Percentiles rank a stretch among this genome's conserved stretches.
These are phyloP conservation scores for Heliconius aoede DNA, from an alignment of 2,888 invertebrate species.

Conservation along the genomic window DNA sequence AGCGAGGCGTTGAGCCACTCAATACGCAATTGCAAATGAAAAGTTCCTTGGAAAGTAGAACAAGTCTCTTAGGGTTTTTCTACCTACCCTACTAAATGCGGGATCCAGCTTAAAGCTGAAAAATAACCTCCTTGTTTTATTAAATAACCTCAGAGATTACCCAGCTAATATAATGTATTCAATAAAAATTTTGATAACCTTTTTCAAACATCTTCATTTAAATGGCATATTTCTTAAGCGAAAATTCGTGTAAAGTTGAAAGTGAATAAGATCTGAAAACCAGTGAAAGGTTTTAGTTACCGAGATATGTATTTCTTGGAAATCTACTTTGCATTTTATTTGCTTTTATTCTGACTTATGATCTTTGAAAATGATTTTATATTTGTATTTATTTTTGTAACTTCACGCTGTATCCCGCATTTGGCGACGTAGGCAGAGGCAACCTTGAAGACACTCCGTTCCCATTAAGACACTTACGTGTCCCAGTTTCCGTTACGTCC, in stretches of 20 bases:
- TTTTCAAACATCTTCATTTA: not conserved
- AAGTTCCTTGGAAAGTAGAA: no score
- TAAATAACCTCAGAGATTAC: not conserved
- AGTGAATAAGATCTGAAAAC: conserved; percentile 2
- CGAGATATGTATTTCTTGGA: conserved; percentile 13
- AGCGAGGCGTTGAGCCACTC: no score
- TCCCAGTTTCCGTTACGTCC: no score
- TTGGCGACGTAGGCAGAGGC: not conserved
- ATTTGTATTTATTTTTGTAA: not conserved
- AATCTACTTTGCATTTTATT: conserved; percentile 23
- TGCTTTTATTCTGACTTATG: not conserved
- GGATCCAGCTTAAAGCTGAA: no score
- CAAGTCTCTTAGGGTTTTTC: no score
- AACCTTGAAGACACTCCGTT: not conserved
- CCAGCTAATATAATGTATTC: not conserved
- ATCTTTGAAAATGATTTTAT: not conserved
- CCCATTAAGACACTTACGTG: no score
- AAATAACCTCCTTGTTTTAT: no score
- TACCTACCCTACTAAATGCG: no score
- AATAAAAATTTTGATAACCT: conserved; percentile 3
- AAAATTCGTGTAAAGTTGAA: conserved; percentile 6
- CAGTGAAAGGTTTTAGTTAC: conserved; percentile 14
- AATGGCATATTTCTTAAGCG: conserved; percentile 8
- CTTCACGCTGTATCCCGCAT: not conserved
- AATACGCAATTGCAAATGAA: no score